Percentiles rank a stretch among this genome's conserved stretches.
Conservation (phyloP, 2,888 invertebrate species). For the Gandaritis pyraliata region DNA sequence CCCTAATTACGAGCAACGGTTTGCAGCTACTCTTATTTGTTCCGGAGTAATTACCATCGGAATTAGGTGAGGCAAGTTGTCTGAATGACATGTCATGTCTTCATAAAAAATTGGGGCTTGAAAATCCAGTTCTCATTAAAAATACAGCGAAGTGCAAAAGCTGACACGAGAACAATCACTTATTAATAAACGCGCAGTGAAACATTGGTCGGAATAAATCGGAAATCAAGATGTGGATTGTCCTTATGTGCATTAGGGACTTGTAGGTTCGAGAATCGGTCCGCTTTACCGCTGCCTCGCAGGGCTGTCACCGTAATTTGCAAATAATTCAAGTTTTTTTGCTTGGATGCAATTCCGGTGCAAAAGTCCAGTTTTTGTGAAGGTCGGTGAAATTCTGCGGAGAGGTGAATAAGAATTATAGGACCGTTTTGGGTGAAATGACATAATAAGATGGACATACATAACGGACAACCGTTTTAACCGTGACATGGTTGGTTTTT, state of each 20-base stretch:
- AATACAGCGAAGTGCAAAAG: constrained; percentile 79
- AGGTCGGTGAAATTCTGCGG: constrained; percentile 20
- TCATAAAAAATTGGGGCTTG: constrained; percentile 57
- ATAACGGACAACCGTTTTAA: neutral
- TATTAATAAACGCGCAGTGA: constrained; percentile 67
- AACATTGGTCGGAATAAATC: constrained; percentile 63
- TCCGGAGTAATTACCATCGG: constrained; percentile 69
- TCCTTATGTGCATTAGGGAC: constrained; percentile 64
- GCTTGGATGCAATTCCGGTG: constrained; percentile 26
- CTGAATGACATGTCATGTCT: constrained; percentile 44
- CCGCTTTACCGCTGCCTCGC: constrained; percentile 46
- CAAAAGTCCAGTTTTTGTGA: constrained; percentile 32
- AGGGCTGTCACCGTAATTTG: constrained; percentile 41
- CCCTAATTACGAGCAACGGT: constrained; percentile 61
- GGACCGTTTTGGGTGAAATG: constrained; percentile 13
- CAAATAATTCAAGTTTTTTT: constrained; percentile 34
- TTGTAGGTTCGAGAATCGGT: constrained; percentile 52
- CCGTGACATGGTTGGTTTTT: neutral
- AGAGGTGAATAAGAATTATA: constrained; percentile 12
- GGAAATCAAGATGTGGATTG: constrained; percentile 59
- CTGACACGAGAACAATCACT: constrained; percentile 77
- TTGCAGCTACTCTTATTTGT: constrained; percentile 72
- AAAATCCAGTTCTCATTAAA: constrained; percentile 67
- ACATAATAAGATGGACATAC: constrained; percentile 1
- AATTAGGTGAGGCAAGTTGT: constrained; percentile 73